A percentile compares a stretch with the other conserved stretches of the same genome.
Conservation (phyloP, 2,888 invertebrate species). For the Dendrolimus houi region DNA sequence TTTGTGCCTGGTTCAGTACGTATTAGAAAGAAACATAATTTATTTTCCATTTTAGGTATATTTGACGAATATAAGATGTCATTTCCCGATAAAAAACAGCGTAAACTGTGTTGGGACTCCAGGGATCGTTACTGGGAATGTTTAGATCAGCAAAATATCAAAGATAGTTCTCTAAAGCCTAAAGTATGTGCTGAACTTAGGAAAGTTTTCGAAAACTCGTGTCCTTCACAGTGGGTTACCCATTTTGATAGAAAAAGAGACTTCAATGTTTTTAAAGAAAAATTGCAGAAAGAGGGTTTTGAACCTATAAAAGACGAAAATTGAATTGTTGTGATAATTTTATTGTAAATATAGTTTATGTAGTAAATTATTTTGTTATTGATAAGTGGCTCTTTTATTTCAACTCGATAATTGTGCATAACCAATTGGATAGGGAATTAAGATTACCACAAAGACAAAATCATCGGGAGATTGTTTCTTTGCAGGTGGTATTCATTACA, state of each 20-base stretch:
- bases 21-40: constrained; percentile 9
- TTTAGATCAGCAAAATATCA: constrained; percentile 81
- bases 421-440: background rate
- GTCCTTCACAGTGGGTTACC: constrained; percentile 92
- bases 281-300: constrained; percentile 90
- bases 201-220: constrained; percentile 84
- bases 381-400: constrained; percentile 43
- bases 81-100: constrained; percentile 87
- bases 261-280: constrained; percentile 91
- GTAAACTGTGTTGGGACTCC: constrained; percentile 88
- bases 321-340: constrained; percentile 31
- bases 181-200: constrained; percentile 82
- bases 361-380: constrained; percentile 54
- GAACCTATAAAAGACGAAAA: constrained; percentile 81
- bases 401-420: constrained; percentile 6
- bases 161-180: constrained; percentile 71
- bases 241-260: constrained; percentile 95
- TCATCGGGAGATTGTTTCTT: constrained; percentile 8
- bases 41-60: constrained; percentile 53
- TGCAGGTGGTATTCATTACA: constrained; percentile 17
- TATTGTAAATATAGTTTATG: constrained; percentile 57
- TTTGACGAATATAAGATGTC: constrained; percentile 76
- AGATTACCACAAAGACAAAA: background rate
- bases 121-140: constrained; percentile 95
- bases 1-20: too few relatives aligned